Percentiles rank a stretch among this genome's conserved stretches.
Conservation (phyloP, 2,797 vertebrate species). For the Saxicola maurus region DNA sequence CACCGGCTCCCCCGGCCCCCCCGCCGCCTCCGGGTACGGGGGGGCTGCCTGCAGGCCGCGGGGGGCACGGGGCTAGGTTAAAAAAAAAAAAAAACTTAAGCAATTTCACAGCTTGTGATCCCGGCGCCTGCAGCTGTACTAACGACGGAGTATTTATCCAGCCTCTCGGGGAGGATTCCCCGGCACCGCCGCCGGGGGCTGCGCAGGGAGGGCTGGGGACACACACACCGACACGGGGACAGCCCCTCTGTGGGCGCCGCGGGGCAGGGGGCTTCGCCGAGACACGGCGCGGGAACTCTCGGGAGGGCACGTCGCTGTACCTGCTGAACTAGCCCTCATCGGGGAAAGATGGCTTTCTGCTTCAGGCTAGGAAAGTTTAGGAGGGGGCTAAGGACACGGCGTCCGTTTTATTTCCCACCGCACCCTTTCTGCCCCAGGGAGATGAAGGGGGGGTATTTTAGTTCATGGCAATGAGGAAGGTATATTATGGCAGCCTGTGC, state of each 20-base stretch:
- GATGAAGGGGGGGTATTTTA: slow-evolving; percentile 8
- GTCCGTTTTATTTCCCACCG: not conserved
- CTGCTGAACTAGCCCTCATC: not conserved
- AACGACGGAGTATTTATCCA: slow-evolving; percentile 17
- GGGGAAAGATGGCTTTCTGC: not conserved
- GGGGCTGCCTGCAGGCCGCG: not conserved
- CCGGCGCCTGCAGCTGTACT: slow-evolving; percentile 53
- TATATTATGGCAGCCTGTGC: not conserved
- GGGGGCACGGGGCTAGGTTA: not conserved
- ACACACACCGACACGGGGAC: not conserved
- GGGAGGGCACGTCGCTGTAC: not conserved
- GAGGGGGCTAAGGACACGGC: not conserved
- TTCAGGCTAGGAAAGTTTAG: not conserved
- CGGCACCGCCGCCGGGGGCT: not conserved
- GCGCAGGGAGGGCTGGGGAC: not conserved
- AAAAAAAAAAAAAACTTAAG: not conserved
- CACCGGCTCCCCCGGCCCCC: not conserved
- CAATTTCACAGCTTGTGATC: slow-evolving; percentile 63
- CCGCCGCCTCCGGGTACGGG: not conserved
- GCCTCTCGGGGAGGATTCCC: slow-evolving; percentile 47
- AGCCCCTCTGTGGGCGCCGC: not conserved
- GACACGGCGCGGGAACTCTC: too few relatives aligned
- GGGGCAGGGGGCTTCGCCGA: not conserved
- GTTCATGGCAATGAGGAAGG: not conserved
- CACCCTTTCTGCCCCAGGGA: not conserved